These are phyloP conservation scores for Apistogramma diplotaenia DNA, from an alignment of 2,113 vertebrate genomes.

Conservation along the genomic window DNA sequence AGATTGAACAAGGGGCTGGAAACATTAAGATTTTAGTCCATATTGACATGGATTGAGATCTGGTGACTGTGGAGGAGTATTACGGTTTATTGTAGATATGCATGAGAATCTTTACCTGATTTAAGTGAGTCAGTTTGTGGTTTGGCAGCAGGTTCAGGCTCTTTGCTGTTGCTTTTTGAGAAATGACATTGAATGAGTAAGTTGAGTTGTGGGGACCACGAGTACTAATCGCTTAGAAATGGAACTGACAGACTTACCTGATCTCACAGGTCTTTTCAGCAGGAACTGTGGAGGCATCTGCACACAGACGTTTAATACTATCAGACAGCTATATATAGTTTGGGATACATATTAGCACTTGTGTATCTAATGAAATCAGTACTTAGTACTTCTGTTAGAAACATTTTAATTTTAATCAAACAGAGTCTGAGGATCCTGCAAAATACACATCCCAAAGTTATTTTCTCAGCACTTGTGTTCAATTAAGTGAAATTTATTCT, in stretches of 20 bases:
- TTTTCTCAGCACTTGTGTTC: neutral
- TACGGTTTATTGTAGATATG: neutral
- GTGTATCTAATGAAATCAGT: neutral
- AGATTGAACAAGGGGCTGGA: neutral
- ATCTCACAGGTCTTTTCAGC: slow-evolving; percentile 10
- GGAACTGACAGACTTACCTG: slow-evolving; percentile 19
- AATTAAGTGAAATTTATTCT: neutral
- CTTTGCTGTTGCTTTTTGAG: neutral
- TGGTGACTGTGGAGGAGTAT: too few relatives aligned
- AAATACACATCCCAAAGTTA: neutral
- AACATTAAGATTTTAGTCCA: neutral
- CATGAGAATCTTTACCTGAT: slow-evolving; percentile 19
- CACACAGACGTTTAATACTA: neutral
- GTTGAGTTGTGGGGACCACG: accelerated
- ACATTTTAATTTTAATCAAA: neutral
- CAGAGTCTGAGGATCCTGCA: neutral
- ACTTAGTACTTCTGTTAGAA: neutral
- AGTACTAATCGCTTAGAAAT: neutral
- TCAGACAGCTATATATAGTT: neutral
- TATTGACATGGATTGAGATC: neutral
- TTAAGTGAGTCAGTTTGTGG: neutral
- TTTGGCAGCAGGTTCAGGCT: neutral
- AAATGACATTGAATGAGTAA: neutral
- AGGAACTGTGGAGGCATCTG: slow-evolving; percentile 44
- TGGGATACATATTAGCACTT: neutral